Conservation (phyloP, 2,888 invertebrate species). For the Dasysyrphus albostriatus region DNA sequence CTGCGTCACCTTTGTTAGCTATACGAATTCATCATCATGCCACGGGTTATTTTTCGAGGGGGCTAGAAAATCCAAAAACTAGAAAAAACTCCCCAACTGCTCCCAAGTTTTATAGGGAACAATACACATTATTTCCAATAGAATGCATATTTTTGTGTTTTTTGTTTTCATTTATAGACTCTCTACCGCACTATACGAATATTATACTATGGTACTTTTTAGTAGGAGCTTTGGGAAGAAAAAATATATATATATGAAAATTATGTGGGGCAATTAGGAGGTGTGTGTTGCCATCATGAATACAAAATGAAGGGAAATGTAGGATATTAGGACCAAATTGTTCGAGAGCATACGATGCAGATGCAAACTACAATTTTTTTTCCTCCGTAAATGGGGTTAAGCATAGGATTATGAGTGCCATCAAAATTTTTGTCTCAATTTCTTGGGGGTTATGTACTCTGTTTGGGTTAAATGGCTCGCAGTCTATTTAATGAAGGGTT, state of each 20-base stretch:
- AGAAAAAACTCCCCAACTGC: not conserved
- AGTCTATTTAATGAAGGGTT: constrained; percentile 1
- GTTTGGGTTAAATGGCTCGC: constrained; percentile 18
- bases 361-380: constrained; percentile 1
- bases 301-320: constrained; percentile 64
- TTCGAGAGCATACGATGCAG: constrained; percentile 18
- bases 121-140: not conserved
- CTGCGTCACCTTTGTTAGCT: too few species aligned
- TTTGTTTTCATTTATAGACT: constrained; percentile 1
- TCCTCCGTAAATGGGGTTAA: constrained; percentile 22
- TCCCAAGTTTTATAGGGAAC: not conserved
- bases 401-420: constrained; percentile 42
- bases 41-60: too few species aligned
- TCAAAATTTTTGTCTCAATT: constrained; percentile 51
- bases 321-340: constrained; percentile 50
- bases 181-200: not conserved
- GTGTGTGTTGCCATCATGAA: constrained; percentile 63
- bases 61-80: not conserved
- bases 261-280: constrained; percentile 67
- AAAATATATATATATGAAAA: constrained; percentile 56
- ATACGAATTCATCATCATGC: too few species aligned
- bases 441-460: constrained; percentile 12
- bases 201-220: not conserved
- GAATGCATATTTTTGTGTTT: not conserved
- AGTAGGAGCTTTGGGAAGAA: constrained; percentile 1